phyloP scores from a whole-genome alignment of 2,888 invertebrate species.

The Uropetala carovei region DNA sequence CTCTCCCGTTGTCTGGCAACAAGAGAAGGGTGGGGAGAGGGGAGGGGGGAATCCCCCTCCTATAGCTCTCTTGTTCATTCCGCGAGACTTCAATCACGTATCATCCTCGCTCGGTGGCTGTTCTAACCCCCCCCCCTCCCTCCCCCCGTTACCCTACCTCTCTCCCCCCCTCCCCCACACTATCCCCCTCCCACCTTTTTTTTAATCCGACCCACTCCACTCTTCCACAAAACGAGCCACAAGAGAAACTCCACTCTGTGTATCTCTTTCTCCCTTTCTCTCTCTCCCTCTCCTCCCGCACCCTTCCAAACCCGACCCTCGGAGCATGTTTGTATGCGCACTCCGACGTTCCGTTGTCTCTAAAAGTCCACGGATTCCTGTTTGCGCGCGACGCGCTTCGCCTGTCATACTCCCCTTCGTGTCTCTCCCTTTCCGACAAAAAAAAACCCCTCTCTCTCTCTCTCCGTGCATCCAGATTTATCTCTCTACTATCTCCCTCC shows the following conservation, averaged over 20 bases:
- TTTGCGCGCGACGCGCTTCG: constrained; percentile 23
- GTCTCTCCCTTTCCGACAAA: no score
- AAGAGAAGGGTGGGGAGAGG: no score
- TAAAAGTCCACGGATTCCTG: constrained; percentile 55
- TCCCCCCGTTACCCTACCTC: neutral
- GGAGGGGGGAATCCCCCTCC: neutral
- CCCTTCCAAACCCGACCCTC: neutral
- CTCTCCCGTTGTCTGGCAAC: constrained; percentile 15
- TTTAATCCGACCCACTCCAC: neutral
- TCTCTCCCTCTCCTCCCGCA: neutral
- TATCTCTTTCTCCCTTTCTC: neutral
- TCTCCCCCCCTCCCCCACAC: neutral
- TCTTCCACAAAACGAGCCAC: neutral
- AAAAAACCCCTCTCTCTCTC: no score
- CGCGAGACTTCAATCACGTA: constrained; percentile 23
- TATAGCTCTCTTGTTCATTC: neutral
- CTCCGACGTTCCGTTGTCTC: constrained; percentile 27
- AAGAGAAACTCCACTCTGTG: neutral
- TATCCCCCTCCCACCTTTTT: neutral
- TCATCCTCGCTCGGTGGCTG: neutral
- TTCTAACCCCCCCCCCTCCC: neutral
- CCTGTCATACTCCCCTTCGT: neutral
- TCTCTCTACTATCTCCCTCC: neutral
- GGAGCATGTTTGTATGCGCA: constrained; percentile 29
- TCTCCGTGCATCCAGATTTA: no score